Evolutionary conservation across 1,140 invertebrate species (phyloP).

Genomic region (Euwallacea fornicatus): DNA sequence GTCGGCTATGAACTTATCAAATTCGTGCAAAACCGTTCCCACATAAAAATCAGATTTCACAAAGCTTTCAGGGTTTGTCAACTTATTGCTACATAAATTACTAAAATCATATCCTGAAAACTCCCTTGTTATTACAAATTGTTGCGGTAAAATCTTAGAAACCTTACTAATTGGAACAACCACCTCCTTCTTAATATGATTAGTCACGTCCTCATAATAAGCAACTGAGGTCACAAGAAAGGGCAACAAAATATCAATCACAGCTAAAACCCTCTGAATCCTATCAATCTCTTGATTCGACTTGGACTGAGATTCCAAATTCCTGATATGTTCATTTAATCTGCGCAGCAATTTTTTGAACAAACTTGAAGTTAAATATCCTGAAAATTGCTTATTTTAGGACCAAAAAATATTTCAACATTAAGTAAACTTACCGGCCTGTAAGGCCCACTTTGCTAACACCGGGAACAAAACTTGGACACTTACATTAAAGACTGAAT

Average conservation of each 20-base stretch:
- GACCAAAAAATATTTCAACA: background rate
- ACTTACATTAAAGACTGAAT: conserved; percentile 57
- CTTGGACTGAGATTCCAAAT: conserved; percentile 45
- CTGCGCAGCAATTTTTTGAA: conserved; percentile 47
- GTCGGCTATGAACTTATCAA: conserved; percentile 57
- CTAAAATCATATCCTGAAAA: conserved; percentile 55
- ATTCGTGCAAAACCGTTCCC: conserved; percentile 58
- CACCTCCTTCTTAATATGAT: conserved; percentile 50
- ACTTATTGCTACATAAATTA: conserved; percentile 51
- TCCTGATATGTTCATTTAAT: conserved; percentile 45
- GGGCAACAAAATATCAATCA: conserved; percentile 58
- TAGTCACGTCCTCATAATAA: conserved; percentile 53
- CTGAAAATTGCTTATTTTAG: conserved; percentile 20
- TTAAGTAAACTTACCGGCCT: conserved; percentile 32
- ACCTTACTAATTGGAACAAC: conserved; percentile 55
- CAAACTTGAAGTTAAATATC: conserved; percentile 40
- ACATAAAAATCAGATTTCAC: conserved; percentile 55
- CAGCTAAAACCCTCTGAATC: conserved; percentile 48
- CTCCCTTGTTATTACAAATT: background rate
- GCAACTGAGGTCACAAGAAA: conserved; percentile 58
- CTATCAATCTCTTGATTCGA: conserved; percentile 43
- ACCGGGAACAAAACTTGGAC: conserved; percentile 58
- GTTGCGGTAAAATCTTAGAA: conserved; percentile 1
- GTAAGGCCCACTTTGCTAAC: conserved; percentile 66
- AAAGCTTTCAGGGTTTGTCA: conserved; percentile 60